Percentiles rank a stretch among this genome's conserved stretches.
phyloP scores from a whole-genome alignment of 2,797 vertebrate species.

The Chelon labrosus region DNA sequence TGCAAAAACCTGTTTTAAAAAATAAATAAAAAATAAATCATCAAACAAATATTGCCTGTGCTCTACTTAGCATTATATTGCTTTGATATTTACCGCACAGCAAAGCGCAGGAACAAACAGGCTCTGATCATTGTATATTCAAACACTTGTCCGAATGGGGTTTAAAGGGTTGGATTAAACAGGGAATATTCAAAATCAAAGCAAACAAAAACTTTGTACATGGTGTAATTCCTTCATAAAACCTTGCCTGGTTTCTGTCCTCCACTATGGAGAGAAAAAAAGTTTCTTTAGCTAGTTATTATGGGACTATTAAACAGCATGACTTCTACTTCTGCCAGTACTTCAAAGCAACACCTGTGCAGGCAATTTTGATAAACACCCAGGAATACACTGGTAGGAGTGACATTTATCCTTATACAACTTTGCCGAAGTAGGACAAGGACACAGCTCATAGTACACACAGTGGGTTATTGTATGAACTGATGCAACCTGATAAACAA shows the following conservation, averaged over 20 bases:
- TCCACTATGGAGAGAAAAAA: conserved; percentile 7
- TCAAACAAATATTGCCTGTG: not conserved
- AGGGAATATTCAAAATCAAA: no score
- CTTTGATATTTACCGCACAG: not conserved
- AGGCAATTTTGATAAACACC: conserved; percentile 20
- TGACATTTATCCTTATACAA: conserved; percentile 42
- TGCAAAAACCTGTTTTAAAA: no score
- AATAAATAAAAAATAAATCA: not conserved
- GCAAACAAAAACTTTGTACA: not conserved
- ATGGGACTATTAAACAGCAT: conserved; percentile 13
- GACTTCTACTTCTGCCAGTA: conserved; percentile 6
- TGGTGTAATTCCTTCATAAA: not conserved
- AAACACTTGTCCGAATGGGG: no score
- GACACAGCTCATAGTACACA: conserved; percentile 56
- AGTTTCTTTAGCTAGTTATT: conserved; percentile 12
- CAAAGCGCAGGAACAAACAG: not conserved
- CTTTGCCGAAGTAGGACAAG: conserved; percentile 63
- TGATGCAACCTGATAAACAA: conserved; percentile 60
- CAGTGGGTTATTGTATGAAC: conserved; percentile 27
- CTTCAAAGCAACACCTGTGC: conserved; percentile 26
- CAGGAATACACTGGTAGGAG: conserved; percentile 12
- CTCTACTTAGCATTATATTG: not conserved
- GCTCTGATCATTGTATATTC: no score
- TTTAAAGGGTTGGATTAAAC: not conserved
- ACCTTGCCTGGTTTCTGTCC: not conserved